Conservation (phyloP, 2,888 invertebrate species). For the Hydropsyche betteni region DNA sequence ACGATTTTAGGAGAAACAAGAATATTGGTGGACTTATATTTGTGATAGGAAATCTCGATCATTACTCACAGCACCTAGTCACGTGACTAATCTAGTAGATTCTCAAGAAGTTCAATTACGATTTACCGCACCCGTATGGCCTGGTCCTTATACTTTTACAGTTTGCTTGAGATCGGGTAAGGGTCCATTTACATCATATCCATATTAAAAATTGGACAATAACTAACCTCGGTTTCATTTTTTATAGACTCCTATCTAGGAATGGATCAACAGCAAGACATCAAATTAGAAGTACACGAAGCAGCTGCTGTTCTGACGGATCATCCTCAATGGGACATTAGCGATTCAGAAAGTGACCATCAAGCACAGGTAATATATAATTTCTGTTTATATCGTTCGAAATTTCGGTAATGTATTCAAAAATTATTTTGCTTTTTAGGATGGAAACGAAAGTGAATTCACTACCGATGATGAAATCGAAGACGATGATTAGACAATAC, state of each 20-base stretch:
- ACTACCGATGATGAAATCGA: constrained; percentile 73
- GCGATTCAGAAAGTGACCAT: constrained; percentile 85
- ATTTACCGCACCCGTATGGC: constrained; percentile 95
- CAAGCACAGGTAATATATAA: constrained; percentile 62
- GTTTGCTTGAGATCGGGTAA: constrained; percentile 87
- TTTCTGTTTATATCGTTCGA: background rate
- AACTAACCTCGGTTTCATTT: constrained; percentile 6
- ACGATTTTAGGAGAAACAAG: constrained; percentile 80
- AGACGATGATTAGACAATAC: constrained; percentile 60
- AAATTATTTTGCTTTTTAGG: constrained; percentile 56
- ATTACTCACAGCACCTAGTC: constrained; percentile 90
- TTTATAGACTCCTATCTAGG: constrained; percentile 91
- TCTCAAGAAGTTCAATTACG: constrained; percentile 92
- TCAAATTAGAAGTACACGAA: constrained; percentile 97
- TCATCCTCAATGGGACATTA: constrained; percentile 98
- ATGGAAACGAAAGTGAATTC: constrained; percentile 71
- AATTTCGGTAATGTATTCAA: constrained; percentile 1
- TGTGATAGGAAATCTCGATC: constrained; percentile 94
- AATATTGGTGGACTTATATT: constrained; percentile 99
- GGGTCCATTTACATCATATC: constrained; percentile 16
- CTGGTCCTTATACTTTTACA: constrained; percentile 90
- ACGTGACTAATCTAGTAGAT: constrained; percentile 90
- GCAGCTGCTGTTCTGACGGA: constrained; percentile 90
- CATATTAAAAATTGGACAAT: constrained; percentile 4
- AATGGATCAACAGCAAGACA: constrained; percentile 93